Conservation (phyloP, 2,888 invertebrate genomes). For the Drosophila paracracens region DNA sequence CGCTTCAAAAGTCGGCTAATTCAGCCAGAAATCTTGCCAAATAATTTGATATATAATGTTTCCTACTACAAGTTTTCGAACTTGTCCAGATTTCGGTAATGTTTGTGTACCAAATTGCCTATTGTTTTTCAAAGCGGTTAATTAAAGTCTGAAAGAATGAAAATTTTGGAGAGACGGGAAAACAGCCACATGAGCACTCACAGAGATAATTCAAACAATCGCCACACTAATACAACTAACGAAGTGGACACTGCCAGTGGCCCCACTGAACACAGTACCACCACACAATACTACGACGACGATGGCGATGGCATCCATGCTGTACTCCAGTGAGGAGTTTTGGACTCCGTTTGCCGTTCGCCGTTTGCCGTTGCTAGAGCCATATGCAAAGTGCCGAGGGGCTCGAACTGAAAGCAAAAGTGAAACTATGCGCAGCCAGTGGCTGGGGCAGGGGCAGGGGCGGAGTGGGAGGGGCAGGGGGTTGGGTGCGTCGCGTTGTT, state of each 20-base stretch:
- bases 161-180: not conserved
- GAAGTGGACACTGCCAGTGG: constrained; percentile 65
- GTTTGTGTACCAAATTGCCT: not conserved
- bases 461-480: not conserved
- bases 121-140: not conserved
- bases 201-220: constrained; percentile 42
- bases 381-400: constrained; percentile 58
- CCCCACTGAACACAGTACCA: not conserved
- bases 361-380: constrained; percentile 1
- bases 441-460: not conserved
- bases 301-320: constrained; percentile 26
- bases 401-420: constrained; percentile 72
- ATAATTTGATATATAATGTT: not conserved
- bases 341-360: constrained; percentile 13
- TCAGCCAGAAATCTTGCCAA: not conserved
- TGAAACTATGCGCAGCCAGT: constrained; percentile 65
- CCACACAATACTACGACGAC: not conserved
- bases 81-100: not conserved
- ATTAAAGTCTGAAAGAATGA: not conserved
- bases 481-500: constrained; percentile 1
- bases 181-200: not conserved
- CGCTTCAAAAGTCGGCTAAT: not conserved
- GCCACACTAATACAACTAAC: constrained; percentile 75
- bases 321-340: constrained; percentile 22
- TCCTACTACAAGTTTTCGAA: not conserved